These are phyloP conservation scores for Dynastes grantii DNA, from an alignment of 2,888 invertebrate species.

Conservation along the genomic window DNA sequence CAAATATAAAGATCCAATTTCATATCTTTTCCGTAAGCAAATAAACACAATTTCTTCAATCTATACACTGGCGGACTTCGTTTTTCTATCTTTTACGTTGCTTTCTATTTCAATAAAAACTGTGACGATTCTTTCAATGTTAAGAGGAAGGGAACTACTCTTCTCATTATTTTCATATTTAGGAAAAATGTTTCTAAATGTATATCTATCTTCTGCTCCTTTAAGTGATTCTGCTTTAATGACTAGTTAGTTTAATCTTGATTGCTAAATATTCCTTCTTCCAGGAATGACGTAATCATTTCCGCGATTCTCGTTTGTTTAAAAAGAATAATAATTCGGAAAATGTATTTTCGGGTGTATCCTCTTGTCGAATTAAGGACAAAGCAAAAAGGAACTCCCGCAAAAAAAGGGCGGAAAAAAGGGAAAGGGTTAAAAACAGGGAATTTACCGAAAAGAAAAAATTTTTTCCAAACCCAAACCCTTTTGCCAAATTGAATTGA, in stretches of 20 bases:
- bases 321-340: too few relatives aligned
- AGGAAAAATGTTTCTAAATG: not conserved
- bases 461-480: too few relatives aligned
- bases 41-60: not conserved
- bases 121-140: not conserved
- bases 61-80: not conserved
- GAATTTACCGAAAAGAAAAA: too few relatives aligned
- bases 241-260: too few relatives aligned
- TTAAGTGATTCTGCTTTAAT: too few relatives aligned
- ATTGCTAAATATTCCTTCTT: too few relatives aligned
- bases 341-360: not conserved
- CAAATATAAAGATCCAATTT: not conserved
- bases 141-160: not conserved
- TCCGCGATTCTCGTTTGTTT: too few relatives aligned
- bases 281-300: too few relatives aligned
- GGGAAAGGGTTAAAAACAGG: too few relatives aligned
- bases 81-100: not conserved
- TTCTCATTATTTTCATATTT: not conserved
- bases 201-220: not conserved
- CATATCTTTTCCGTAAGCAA: conserved; percentile 11
- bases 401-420: not conserved
- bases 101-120: too few relatives aligned
- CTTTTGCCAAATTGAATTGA: too few relatives aligned
- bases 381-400: not conserved
- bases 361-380: not conserved